Conservation (phyloP, 2,888 invertebrate species). For the Ephialtes manifestator region DNA sequence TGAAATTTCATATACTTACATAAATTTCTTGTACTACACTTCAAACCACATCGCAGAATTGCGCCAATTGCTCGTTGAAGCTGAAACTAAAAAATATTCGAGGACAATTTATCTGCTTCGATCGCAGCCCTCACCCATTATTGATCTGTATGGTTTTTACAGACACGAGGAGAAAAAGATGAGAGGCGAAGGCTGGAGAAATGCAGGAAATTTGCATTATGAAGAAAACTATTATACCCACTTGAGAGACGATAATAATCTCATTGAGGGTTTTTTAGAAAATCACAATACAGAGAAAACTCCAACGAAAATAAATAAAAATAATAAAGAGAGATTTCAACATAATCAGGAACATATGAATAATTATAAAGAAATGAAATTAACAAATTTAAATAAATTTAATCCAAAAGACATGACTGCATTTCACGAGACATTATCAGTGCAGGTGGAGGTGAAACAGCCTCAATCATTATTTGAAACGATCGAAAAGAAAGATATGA, state of each 20-base stretch:
- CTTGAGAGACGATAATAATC: not conserved
- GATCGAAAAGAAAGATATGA: not conserved
- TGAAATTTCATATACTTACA: too few species aligned
- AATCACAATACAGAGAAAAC: conserved; percentile 1
- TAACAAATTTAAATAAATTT: not conserved
- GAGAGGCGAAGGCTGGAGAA: conserved; percentile 17
- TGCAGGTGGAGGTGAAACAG: conserved; percentile 34
- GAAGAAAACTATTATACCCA: conserved; percentile 21
- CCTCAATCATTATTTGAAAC: not conserved
- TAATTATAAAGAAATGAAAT: conserved; percentile 1
- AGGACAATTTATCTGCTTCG: too few species aligned
- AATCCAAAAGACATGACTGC: conserved; percentile 15
- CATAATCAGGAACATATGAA: not conserved
- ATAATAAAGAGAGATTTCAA: not conserved
- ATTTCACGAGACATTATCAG: conserved; percentile 47
- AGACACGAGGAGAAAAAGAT: conserved; percentile 22
- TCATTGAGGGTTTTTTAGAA: conserved; percentile 21
- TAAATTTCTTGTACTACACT: too few species aligned
- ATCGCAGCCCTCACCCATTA: too few species aligned
- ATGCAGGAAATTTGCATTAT: conserved; percentile 15
- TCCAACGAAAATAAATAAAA: not conserved
- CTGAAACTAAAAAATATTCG: too few species aligned
- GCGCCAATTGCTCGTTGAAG: too few species aligned
- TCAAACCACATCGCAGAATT: too few species aligned
- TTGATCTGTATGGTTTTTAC: not conserved